These are phyloP conservation scores for Ruditapes philippinarum DNA, from an alignment of 1,140 invertebrate genomes.

Conservation along the genomic window DNA sequence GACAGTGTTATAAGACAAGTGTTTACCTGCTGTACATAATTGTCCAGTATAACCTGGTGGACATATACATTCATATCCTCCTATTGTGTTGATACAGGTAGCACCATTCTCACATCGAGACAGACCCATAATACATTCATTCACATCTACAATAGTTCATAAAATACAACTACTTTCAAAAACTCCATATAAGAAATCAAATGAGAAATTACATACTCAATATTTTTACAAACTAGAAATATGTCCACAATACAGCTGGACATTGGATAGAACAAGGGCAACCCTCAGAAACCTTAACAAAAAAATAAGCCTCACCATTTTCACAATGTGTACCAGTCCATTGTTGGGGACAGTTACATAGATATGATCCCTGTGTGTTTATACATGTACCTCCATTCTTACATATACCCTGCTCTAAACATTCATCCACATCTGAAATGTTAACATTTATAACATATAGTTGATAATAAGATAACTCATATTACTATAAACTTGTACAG, in stretches of 20 bases:
- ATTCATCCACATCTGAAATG: constrained; percentile 85
- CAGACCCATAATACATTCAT: constrained; percentile 69
- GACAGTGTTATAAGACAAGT: too few relatives aligned
- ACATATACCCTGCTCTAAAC: constrained; percentile 88
- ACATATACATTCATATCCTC: constrained; percentile 66
- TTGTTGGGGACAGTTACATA: constrained; percentile 85
- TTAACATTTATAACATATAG: too few relatives aligned
- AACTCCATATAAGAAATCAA: too few relatives aligned
- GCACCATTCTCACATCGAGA: constrained; percentile 87
- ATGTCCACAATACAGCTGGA: too few relatives aligned
- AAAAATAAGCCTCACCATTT: constrained; percentile 86
- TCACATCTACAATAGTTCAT: constrained; percentile 74
- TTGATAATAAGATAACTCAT: too few relatives aligned
- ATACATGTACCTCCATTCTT: constrained; percentile 90
- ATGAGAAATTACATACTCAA: too few relatives aligned
- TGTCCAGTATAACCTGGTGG: constrained; percentile 51
- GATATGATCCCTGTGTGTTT: constrained; percentile 90
- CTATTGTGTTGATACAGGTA: constrained; percentile 60
- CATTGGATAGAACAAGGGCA: too few relatives aligned
- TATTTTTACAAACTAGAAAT: too few relatives aligned
- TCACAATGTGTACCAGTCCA: constrained; percentile 59
- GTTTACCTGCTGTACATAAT: constrained; percentile 56
- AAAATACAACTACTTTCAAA: too few relatives aligned
- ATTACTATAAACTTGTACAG: too few relatives aligned
- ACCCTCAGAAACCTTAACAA: too few relatives aligned